Percentiles rank a stretch among this genome's conserved stretches.
Conservation (phyloP, 2,888 invertebrate genomes). For the Cosmia pyralina region DNA sequence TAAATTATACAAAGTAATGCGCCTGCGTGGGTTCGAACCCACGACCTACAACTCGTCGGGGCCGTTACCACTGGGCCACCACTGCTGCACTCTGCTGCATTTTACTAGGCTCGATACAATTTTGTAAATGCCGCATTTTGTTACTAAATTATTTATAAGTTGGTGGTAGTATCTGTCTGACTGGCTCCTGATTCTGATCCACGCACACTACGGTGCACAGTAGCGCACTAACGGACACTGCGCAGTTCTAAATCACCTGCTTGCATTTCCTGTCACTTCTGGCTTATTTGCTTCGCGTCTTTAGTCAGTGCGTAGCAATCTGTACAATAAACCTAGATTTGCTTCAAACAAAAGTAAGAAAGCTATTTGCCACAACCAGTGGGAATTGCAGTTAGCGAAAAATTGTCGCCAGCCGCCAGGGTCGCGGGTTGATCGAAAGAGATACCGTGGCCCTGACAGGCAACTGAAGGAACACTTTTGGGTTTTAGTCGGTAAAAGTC, state of each 20-base stretch:
- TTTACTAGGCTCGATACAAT: neutral
- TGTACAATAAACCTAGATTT: neutral
- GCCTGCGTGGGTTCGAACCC: neutral
- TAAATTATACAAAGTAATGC: neutral
- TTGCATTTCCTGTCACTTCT: neutral
- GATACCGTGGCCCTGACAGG: too few relatives aligned
- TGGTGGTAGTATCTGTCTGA: neutral
- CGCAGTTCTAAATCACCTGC: neutral
- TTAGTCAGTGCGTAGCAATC: neutral
- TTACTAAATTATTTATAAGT: neutral
- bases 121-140: neutral
- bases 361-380: slow-evolving; percentile 5
- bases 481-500: too few relatives aligned
- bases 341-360: neutral
- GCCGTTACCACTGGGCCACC: neutral
- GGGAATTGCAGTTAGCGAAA: neutral
- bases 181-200: neutral
- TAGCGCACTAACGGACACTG: neutral
- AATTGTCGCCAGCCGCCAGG: too few relatives aligned
- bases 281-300: neutral
- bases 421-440: too few relatives aligned
- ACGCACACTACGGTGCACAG: neutral
- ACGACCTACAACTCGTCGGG: neutral
- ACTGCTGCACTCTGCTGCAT: neutral
- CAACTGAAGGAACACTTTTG: too few relatives aligned